Conservation (phyloP, 2,797 vertebrate genomes). For the Gorsachius magnificus region DNA sequence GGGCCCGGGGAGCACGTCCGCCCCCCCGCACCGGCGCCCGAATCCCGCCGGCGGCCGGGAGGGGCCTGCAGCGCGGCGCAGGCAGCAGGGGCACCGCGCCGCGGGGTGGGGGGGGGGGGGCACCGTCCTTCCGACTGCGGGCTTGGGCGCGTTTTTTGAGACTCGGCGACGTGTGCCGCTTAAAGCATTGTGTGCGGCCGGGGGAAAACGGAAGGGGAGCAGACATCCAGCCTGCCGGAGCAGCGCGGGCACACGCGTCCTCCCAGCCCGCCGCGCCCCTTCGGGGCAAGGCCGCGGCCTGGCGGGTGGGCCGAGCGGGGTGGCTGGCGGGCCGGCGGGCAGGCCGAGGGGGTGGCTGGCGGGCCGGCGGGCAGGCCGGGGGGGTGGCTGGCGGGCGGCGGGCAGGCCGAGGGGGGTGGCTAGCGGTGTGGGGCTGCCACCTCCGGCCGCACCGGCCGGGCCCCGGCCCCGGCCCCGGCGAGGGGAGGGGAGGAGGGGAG, state of each 20-base stretch:
- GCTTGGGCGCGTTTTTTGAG: fast-evolving
- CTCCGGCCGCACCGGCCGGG: neutral
- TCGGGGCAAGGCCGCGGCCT: neutral
- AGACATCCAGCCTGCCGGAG: fast-evolving
- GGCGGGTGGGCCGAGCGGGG: no score
- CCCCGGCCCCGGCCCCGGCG: neutral
- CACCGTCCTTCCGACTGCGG: fast-evolving
- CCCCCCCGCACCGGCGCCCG: fast-evolving
- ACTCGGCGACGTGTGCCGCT: fast-evolving
- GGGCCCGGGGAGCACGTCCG: no score
- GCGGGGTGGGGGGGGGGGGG: no score
- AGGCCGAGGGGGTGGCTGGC: neutral
- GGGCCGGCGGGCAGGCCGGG: no score
- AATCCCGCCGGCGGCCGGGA: neutral
- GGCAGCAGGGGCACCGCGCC: neutral
- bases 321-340: no score
- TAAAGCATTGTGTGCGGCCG: fast-evolving
- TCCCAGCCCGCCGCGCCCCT: no score
- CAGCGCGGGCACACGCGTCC: neutral
- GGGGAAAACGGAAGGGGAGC: no score
- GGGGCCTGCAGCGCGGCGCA: no score
- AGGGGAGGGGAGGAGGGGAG: fast-evolving
- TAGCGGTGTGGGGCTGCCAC: neutral
- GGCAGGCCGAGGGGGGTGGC: no score
- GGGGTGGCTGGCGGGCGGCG: no score